Conservation (phyloP, 1,140 invertebrate species). For the Drosophila rufa region DNA sequence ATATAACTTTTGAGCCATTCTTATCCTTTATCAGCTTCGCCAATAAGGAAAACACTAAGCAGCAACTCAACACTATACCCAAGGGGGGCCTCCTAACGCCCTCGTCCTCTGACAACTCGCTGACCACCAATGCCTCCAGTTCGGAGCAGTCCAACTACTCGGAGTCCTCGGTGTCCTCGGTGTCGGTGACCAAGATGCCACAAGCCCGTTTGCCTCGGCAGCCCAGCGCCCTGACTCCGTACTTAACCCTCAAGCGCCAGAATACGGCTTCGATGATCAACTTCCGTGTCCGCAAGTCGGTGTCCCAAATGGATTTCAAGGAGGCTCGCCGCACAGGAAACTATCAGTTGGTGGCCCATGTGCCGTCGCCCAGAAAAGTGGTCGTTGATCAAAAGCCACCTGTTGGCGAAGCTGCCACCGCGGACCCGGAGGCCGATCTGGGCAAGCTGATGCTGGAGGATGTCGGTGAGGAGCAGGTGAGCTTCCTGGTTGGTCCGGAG, state of each 20-base stretch:
- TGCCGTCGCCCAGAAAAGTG: constrained; percentile 31
- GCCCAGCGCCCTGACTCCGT: constrained; percentile 28
- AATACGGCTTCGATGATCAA: constrained; percentile 59
- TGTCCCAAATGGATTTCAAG: constrained; percentile 81
- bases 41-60: constrained; percentile 18
- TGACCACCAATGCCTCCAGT: constrained; percentile 37
- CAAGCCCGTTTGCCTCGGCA: constrained; percentile 4
- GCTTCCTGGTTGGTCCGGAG: constrained; percentile 51
- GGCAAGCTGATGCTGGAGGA: constrained; percentile 43
- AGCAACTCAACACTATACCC: constrained; percentile 22
- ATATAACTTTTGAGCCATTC: no score
- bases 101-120: constrained; percentile 63
- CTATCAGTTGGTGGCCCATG: constrained; percentile 60
- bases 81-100: constrained; percentile 49
- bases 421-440: constrained; percentile 30
- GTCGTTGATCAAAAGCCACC: background rate
- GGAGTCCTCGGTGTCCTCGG: background rate
- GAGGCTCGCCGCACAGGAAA: constrained; percentile 63
- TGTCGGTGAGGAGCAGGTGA: constrained; percentile 26
- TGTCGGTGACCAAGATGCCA: background rate
- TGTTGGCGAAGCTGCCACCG: background rate
- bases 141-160: constrained; percentile 1
- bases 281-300: constrained; percentile 67
- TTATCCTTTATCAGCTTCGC: constrained; percentile 9
- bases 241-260: constrained; percentile 62